phyloP scores from a whole-genome alignment of 53 echinoderm and acorn worm species.

The Crossaster papposus region DNA sequence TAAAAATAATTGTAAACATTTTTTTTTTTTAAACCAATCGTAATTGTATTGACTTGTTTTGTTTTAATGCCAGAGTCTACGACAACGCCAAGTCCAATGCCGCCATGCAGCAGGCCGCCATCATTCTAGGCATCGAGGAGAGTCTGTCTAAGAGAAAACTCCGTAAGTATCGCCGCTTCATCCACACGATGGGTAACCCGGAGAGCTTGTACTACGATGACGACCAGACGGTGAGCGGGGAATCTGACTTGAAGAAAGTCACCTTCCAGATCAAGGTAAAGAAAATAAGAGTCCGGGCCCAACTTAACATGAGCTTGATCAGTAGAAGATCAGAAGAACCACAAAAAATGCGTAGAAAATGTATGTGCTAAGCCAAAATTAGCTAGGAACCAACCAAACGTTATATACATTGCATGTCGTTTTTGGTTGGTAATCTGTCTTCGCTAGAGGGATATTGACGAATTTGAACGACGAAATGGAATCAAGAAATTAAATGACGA shows the following conservation, averaged over 20 bases:
- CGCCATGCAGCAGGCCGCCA: constrained; percentile 90
- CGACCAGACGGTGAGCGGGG: constrained; percentile 74
- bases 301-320: no score
- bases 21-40: neutral
- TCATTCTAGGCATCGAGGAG: constrained; percentile 89
- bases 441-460: neutral
- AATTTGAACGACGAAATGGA: no score
- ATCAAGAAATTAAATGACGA: no score
- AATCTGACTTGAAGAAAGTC: constrained; percentile 85
- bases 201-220: constrained; percentile 87
- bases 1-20: no score
- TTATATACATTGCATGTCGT: no score
- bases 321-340: no score
- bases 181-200: constrained; percentile 74
- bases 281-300: no score
- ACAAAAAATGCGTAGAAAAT: no score
- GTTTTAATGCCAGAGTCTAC: constrained; percentile 70
- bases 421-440: no score
- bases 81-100: constrained; percentile 96
- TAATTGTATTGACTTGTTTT: neutral
- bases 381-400: no score
- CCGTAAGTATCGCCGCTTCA: constrained; percentile 63
- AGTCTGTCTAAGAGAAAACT: constrained; percentile 54
- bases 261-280: constrained; percentile 92
- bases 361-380: no score